Evolutionary conservation across 2,888 invertebrate genomes (phyloP).

Genomic region (Dicyrtomina minuta): DNA sequence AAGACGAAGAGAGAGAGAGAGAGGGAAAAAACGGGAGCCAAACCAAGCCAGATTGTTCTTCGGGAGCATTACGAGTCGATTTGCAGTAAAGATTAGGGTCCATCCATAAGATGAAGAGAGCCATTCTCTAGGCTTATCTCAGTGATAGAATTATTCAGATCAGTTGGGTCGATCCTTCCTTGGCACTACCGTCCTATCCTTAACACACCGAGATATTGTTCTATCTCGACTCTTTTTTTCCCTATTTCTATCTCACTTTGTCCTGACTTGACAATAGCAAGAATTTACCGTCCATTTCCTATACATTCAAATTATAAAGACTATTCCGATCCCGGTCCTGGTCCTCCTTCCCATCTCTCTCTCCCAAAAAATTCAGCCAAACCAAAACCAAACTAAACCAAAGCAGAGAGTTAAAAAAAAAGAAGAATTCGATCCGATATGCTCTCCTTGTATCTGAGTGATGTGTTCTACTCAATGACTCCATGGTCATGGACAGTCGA

Average conservation of each 20-base stretch:
- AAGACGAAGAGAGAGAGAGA: conserved; percentile 12
- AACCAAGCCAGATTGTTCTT: conserved; percentile 50
- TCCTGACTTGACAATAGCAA: conserved; percentile 12
- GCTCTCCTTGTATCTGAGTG: too few relatives aligned
- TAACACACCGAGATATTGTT: conserved; percentile 8
- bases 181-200: background rate
- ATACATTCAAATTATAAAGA: conserved; percentile 43
- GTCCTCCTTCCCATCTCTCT: too few relatives aligned
- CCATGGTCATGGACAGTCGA: too few relatives aligned
- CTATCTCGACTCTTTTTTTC: background rate
- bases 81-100: conserved; percentile 54
- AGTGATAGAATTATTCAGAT: conserved; percentile 54
- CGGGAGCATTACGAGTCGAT: conserved; percentile 53
- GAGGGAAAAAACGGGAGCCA: conserved; percentile 14
- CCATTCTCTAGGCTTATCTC: conserved; percentile 53
- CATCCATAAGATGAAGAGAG: conserved; percentile 54
- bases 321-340: conserved; percentile 26
- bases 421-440: too few relatives aligned
- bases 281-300: conserved; percentile 30
- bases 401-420: too few relatives aligned
- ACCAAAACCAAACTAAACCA: too few relatives aligned
- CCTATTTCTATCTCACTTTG: background rate
- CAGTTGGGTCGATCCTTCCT: conserved; percentile 40
- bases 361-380: too few relatives aligned
- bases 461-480: too few relatives aligned